These are phyloP conservation scores for Cecidostiba fungosa DNA, from an alignment of 2,888 invertebrate genomes.

Conservation along the genomic window DNA sequence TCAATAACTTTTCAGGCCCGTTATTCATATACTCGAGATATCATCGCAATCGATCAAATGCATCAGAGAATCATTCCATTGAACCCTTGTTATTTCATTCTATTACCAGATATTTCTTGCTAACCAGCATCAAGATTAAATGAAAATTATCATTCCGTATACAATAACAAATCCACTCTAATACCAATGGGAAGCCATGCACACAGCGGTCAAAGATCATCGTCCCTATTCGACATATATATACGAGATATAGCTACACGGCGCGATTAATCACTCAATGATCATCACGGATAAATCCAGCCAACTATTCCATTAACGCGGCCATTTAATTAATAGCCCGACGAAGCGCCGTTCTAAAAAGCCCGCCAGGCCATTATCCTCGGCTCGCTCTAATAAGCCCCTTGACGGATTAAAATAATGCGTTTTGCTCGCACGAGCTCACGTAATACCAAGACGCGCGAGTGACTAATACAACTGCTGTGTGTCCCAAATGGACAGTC, in stretches of 20 bases:
- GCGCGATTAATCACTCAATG: background rate
- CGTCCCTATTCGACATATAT: background rate
- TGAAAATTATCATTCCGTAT: background rate
- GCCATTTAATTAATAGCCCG: background rate
- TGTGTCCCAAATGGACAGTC: slow-evolving; percentile 23
- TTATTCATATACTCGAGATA: background rate
- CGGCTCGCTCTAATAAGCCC: background rate
- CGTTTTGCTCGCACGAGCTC: slow-evolving; percentile 43
- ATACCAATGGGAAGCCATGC: too few relatives aligned
- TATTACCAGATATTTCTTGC: background rate
- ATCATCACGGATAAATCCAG: background rate
- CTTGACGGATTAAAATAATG: slow-evolving; percentile 56
- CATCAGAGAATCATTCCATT: background rate
- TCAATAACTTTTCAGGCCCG: background rate
- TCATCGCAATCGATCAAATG: background rate
- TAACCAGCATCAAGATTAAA: too few relatives aligned
- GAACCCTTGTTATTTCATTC: background rate
- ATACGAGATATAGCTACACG: too few relatives aligned
- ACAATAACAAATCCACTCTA: background rate
- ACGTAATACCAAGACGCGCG: slow-evolving; percentile 29
- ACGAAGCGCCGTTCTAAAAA: background rate
- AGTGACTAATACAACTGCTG: slow-evolving; percentile 15
- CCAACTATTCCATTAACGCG: slow-evolving; percentile 2
- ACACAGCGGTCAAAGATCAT: background rate
- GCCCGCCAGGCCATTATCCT: background rate